Percentiles rank a stretch among this genome's conserved stretches.
Evolutionary conservation across 2,888 invertebrate genomes (phyloP).

Genomic region (Pocota personata): DNA sequence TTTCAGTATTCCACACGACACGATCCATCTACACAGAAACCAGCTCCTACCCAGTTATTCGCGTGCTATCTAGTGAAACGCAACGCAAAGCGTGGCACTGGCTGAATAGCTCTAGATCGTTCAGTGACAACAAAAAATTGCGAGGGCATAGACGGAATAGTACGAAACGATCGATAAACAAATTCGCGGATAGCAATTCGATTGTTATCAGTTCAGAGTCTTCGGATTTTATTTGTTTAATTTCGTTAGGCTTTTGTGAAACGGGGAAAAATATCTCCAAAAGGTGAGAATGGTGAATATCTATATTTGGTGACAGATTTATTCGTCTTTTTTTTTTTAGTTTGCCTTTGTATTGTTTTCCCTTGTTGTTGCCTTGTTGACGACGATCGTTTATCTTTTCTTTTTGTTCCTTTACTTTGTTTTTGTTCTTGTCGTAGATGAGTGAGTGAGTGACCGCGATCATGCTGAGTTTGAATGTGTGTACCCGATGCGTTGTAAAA

Average conservation of each 20-base stretch:
- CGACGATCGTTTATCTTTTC: slow-evolving; percentile 25
- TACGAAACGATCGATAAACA: slow-evolving; percentile 8
- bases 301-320: slow-evolving; percentile 24
- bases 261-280: slow-evolving; percentile 3
- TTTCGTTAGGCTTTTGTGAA: not conserved
- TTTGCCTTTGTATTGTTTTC: slow-evolving; percentile 35
- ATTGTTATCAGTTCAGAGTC: slow-evolving; percentile 10
- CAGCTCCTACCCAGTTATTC: slow-evolving; percentile 42
- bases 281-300: slow-evolving; percentile 49
- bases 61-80: slow-evolving; percentile 47
- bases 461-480: slow-evolving; percentile 21
- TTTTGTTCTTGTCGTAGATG: slow-evolving; percentile 16
- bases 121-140: not conserved
- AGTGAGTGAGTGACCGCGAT: slow-evolving; percentile 52
- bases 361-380: slow-evolving; percentile 22
- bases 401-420: slow-evolving; percentile 33
- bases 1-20: slow-evolving; percentile 41
- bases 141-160: not conserved
- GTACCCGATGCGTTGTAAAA: slow-evolving; percentile 21
- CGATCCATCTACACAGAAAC: slow-evolving; percentile 34
- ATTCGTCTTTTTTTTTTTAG: not conserved
- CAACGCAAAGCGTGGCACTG: slow-evolving; percentile 28
- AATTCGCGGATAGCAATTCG: slow-evolving; percentile 19
- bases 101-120: not conserved
- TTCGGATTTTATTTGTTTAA: not conserved